phyloP scores from a whole-genome alignment of 2,888 invertebrate genomes.

The Strigamia crassipes region DNA sequence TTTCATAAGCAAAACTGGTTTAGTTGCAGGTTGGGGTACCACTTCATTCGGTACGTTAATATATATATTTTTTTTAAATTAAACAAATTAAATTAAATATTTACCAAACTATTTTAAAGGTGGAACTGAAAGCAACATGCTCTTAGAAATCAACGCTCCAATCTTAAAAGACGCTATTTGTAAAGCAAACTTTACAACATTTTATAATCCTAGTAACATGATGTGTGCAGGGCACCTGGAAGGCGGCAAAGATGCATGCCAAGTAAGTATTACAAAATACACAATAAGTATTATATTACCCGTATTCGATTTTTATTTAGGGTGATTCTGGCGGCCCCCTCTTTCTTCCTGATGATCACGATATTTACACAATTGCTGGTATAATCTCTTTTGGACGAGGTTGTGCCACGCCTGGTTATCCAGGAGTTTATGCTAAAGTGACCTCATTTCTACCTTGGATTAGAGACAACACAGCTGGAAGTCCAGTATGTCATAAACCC shows the following conservation, averaged over 20 bases:
- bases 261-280: conserved; percentile 60
- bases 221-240: conserved; percentile 82
- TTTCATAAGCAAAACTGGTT: conserved; percentile 64
- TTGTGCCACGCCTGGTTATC: conserved; percentile 38
- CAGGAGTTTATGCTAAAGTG: conserved; percentile 19
- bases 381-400: conserved; percentile 20
- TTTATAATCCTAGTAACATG: conserved; percentile 67
- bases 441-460: conserved; percentile 17
- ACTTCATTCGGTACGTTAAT: conserved; percentile 58
- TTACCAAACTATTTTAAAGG: not conserved
- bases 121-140: conserved; percentile 70
- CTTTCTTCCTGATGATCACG: conserved; percentile 68
- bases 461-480: not conserved
- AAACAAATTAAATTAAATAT: not conserved
- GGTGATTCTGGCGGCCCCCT: conserved; percentile 80
- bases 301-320: conserved; percentile 56
- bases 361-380: conserved; percentile 33
- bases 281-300: no score
- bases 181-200: conserved; percentile 15
- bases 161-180: conserved; percentile 63
- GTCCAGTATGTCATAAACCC: not conserved
- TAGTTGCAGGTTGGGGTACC: conserved; percentile 83
- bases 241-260: conserved; percentile 79
- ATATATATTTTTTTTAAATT: no score
- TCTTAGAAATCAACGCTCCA: conserved; percentile 79